phyloP scores from a whole-genome alignment of 2,888 invertebrate genomes.

The Diplolepis rosae region DNA sequence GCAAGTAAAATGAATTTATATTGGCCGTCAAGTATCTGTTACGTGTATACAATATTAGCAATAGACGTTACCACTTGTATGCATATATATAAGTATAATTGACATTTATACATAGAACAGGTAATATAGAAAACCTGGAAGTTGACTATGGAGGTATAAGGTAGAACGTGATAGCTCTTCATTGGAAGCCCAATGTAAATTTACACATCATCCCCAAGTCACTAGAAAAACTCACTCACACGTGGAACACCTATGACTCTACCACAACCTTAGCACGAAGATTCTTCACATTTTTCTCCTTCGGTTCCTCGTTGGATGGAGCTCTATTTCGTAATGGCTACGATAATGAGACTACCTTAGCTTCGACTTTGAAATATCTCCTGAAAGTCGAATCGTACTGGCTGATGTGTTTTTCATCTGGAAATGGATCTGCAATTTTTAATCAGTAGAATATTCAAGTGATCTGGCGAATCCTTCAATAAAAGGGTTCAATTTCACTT shows the following conservation, averaged over 20 bases:
- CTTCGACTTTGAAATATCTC: slow-evolving; percentile 6
- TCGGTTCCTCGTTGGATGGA: background rate
- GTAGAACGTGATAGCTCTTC: slow-evolving; percentile 56
- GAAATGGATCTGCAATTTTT: background rate
- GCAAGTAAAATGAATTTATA: slow-evolving; percentile 60
- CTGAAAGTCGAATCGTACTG: slow-evolving; percentile 24
- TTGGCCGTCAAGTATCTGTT: slow-evolving; percentile 40
- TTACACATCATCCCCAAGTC: slow-evolving; percentile 53
- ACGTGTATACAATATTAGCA: background rate
- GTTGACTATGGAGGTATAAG: background rate
- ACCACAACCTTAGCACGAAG: slow-evolving; percentile 14
- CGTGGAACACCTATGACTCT: background rate
- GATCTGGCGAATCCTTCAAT: background rate
- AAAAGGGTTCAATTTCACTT: background rate
- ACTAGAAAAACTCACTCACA: background rate
- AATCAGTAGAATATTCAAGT: background rate
- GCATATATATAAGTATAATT: background rate
- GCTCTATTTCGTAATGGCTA: slow-evolving; percentile 3
- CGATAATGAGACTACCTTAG: slow-evolving; percentile 10
- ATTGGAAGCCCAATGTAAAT: slow-evolving; percentile 53
- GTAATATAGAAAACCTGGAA: background rate
- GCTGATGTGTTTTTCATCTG: background rate
- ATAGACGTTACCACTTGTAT: background rate
- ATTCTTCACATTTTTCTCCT: slow-evolving; percentile 13
- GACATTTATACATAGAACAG: background rate